Percentiles rank a stretch among this genome's conserved stretches.
These are phyloP conservation scores for Lepidotrigona ventralis DNA, from an alignment of 1,140 invertebrate genomes.

Conservation along the genomic window DNA sequence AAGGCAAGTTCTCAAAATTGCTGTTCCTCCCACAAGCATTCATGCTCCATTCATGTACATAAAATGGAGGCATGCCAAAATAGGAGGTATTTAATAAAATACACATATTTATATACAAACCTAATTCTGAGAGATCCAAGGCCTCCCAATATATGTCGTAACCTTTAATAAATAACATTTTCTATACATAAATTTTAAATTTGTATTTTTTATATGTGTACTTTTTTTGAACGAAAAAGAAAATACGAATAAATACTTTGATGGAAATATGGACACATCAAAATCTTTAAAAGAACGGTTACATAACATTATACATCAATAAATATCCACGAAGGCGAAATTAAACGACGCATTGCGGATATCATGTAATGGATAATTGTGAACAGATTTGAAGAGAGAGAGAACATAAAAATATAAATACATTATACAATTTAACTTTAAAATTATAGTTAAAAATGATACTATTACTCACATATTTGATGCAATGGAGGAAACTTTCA, in stretches of 20 bases:
- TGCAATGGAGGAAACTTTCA: constrained; percentile 55
- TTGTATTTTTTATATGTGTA: too few relatives aligned
- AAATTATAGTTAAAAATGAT: neutral
- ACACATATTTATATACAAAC: constrained; percentile 60
- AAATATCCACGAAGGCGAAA: constrained; percentile 8
- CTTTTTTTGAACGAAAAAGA: too few relatives aligned
- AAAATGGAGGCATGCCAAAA: constrained; percentile 87
- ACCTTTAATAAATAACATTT: constrained; percentile 58
- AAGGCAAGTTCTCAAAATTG: constrained; percentile 84
- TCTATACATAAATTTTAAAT: neutral
- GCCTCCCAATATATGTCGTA: constrained; percentile 55
- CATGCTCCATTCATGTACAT: constrained; percentile 83
- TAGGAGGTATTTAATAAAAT: constrained; percentile 78
- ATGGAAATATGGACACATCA: too few relatives aligned
- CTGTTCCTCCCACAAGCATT: constrained; percentile 87
- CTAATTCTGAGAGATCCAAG: constrained; percentile 63
- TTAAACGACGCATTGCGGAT: constrained; percentile 32
- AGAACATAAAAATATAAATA: neutral
- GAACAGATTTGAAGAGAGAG: neutral
- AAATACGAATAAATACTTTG: too few relatives aligned
- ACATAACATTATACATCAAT: neutral
- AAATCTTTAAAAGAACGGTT: neutral
- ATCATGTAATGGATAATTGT: constrained; percentile 20
- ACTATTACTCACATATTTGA: constrained; percentile 71
- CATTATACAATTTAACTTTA: neutral